phyloP scores from a whole-genome alignment of 2,888 invertebrate genomes.

The Mystacides longicornis region DNA sequence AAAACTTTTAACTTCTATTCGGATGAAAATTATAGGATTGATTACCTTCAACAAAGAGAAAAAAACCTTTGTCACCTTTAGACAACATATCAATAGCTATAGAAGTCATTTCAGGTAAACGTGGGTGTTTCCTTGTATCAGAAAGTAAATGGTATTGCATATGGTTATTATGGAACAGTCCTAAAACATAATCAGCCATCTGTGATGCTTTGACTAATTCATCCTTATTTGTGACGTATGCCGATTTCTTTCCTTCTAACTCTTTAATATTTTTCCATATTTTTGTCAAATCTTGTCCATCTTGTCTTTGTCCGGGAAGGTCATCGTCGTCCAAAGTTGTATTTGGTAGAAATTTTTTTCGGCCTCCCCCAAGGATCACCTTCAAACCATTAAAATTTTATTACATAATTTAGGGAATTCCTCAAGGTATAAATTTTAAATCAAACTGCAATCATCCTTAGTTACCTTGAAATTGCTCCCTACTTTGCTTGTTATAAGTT shows the following conservation, averaged over 20 bases:
- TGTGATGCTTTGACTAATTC: conserved; percentile 29
- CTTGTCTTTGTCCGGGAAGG: conserved; percentile 43
- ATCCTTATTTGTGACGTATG: conserved; percentile 51
- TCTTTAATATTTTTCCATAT: conserved; percentile 55
- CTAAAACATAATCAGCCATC: conserved; percentile 49
- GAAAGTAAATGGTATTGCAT: conserved; percentile 53
- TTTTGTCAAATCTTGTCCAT: conserved; percentile 58
- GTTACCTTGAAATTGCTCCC: conserved; percentile 56
- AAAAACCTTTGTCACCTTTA: conserved; percentile 49
- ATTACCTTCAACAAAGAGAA: conserved; percentile 50
- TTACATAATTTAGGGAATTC: too few species aligned
- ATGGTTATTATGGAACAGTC: conserved; percentile 47
- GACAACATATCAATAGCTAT: conserved; percentile 54
- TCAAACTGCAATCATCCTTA: too few species aligned
- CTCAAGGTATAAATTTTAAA: too few species aligned
- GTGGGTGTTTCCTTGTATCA: conserved; percentile 46
- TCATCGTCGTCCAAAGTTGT: conserved; percentile 45
- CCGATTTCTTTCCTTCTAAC: conserved; percentile 33
- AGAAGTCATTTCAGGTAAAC: conserved; percentile 59
- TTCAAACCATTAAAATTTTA: too few species aligned
- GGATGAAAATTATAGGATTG: too few species aligned
- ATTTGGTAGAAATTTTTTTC: conserved; percentile 57
- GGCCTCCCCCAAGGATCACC: conserved; percentile 70
- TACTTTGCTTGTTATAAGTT: conserved; percentile 50
- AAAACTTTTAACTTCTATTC: too few species aligned